Percentiles rank a stretch among this genome's conserved stretches.
Evolutionary conservation across 2,113 vertebrate species (phyloP).

Genomic region (Eleginops maclovinus): DNA sequence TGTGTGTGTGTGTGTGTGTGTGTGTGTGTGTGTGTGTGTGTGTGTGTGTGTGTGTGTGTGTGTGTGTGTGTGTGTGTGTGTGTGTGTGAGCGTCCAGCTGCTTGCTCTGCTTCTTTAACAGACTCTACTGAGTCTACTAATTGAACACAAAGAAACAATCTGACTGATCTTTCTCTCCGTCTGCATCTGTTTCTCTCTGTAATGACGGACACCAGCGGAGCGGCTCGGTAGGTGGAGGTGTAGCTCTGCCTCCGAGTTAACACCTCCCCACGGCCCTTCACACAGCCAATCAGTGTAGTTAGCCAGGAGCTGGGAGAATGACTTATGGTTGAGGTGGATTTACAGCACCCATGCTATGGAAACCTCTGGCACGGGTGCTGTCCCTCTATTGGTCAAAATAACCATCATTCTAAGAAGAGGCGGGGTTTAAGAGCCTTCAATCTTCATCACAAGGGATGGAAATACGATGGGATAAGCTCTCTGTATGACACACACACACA

Average conservation of each 20-base stretch:
- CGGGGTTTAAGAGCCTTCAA: conserved; percentile 8
- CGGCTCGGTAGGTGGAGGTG: conserved; percentile 6
- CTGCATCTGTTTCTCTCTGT: conserved; percentile 58
- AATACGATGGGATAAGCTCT: conserved; percentile 15
- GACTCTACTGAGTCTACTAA: conserved; percentile 67
- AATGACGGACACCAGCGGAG: background rate
- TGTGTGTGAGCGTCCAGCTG: conserved; percentile 50
- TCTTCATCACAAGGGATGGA: conserved; percentile 8
- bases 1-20: conserved; percentile 16
- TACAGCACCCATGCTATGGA: no score
- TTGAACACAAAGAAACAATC: conserved; percentile 74
- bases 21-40: conserved; percentile 31
- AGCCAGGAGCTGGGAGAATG: no score
- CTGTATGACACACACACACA: background rate
- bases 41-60: conserved; percentile 26
- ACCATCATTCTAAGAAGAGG: conserved; percentile 1
- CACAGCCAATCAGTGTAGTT: background rate
- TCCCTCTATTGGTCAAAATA: background rate
- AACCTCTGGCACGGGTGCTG: no score
- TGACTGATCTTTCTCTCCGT: conserved; percentile 55
- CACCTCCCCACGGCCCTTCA: conserved; percentile 3
- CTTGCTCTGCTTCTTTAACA: conserved; percentile 69
- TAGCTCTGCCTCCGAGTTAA: conserved; percentile 1
- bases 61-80: conserved; percentile 24
- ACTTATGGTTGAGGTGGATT: no score